Conservation (phyloP, 2,888 invertebrate genomes). For the Oasisia sp. region DNA sequence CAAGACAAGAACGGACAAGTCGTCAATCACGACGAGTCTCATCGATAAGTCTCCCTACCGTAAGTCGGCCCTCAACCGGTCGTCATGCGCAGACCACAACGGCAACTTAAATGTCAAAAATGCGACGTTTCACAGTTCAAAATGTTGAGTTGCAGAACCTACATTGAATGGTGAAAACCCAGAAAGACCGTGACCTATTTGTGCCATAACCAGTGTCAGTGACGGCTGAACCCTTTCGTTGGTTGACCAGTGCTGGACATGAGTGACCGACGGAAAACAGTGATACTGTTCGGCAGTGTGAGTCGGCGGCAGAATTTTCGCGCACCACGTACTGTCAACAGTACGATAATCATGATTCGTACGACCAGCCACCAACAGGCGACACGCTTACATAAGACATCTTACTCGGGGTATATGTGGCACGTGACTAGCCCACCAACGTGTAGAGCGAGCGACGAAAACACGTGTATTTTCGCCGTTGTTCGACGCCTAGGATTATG, state of each 20-base stretch:
- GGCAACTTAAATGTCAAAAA: neutral
- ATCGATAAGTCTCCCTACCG: constrained; percentile 13
- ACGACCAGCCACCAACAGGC: neutral
- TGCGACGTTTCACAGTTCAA: neutral
- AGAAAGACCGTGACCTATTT: neutral
- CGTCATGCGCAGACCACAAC: neutral
- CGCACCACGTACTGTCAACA: no score
- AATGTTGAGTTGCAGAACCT: neutral
- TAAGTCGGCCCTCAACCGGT: neutral
- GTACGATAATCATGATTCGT: neutral
- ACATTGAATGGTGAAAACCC: neutral
- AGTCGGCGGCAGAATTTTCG: no score
- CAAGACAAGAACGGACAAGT: neutral
- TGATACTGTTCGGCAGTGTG: no score
- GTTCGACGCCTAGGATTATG: no score
- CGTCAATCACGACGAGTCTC: neutral
- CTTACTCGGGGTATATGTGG: neutral
- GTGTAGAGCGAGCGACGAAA: neutral
- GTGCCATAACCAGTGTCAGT: neutral
- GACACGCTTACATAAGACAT: neutral
- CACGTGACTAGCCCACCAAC: neutral
- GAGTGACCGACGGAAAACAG: neutral
- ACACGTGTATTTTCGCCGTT: no score
- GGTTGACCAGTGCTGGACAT: neutral
- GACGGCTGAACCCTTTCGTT: neutral